phyloP scores from a whole-genome alignment of 2,113 vertebrate genomes.

The Ictidomys tridecemlineatus region DNA sequence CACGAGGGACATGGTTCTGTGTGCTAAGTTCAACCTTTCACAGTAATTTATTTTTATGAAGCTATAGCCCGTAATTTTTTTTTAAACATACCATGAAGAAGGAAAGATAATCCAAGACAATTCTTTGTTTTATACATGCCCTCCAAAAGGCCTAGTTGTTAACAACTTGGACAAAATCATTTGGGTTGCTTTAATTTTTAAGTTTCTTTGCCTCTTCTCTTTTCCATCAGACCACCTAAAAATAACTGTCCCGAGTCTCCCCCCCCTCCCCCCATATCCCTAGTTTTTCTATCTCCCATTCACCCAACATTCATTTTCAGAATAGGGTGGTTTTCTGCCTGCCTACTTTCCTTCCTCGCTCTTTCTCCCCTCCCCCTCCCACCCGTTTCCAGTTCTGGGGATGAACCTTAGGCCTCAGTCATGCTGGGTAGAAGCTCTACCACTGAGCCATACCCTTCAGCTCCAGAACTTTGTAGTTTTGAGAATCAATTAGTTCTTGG shows the following conservation, averaged over 20 bases:
- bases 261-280: rapidly evolving
- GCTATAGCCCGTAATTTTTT: background rate
- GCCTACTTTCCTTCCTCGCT: no score
- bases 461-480: background rate
- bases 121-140: background rate
- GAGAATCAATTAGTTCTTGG: background rate
- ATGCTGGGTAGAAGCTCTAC: background rate
- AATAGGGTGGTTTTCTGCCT: no score
- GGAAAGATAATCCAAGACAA: background rate
- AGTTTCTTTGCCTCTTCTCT: background rate
- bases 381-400: background rate
- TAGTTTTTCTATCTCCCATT: background rate
- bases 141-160: background rate
- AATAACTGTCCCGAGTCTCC: background rate
- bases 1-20: background rate
- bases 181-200: background rate
- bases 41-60: conserved; percentile 31
- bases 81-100: background rate
- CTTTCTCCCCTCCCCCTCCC: no score
- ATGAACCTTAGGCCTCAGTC: no score
- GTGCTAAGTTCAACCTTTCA: background rate
- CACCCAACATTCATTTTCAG: background rate
- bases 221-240: background rate
- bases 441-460: background rate
- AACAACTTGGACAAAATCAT: background rate